These are phyloP conservation scores for Parambassis ranga DNA, from an alignment of 2,797 vertebrate genomes.

Conservation along the genomic window DNA sequence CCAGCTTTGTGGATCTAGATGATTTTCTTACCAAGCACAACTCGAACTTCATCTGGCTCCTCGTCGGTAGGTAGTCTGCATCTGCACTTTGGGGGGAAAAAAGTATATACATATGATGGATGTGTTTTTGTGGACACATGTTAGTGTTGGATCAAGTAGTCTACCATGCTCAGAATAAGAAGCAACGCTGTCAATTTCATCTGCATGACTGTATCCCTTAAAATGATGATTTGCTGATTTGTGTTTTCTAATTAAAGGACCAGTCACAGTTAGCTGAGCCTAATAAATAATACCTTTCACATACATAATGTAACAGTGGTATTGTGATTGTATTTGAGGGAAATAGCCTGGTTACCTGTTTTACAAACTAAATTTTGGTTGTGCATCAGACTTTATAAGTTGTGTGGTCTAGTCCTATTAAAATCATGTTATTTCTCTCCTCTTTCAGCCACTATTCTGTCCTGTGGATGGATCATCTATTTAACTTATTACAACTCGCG, in stretches of 20 bases:
- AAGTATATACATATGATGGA: too few species aligned
- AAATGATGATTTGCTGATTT: too few species aligned
- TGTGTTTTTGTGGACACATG: too few species aligned
- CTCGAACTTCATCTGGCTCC: constrained; percentile 97
- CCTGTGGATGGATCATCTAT: constrained; percentile 99
- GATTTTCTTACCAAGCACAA: constrained; percentile 91
- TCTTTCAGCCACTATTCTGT: constrained; percentile 95
- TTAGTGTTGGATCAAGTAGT: too few species aligned
- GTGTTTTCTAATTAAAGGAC: neutral
- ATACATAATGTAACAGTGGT: neutral
- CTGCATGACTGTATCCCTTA: too few species aligned
- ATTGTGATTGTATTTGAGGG: neutral
- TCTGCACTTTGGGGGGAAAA: neutral
- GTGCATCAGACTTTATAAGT: too few species aligned
- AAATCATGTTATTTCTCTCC: neutral
- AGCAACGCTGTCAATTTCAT: too few species aligned
- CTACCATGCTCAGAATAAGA: too few species aligned
- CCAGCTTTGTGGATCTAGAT: constrained; percentile 88
- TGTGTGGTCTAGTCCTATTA: too few species aligned
- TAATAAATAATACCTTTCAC: neutral
- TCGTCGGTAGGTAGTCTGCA: constrained; percentile 88
- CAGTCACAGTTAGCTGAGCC: neutral
- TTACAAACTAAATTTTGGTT: too few species aligned
- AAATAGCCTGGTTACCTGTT: neutral
- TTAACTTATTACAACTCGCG: constrained; percentile 99